Percentiles rank a stretch among this genome's conserved stretches.
phyloP scores from a whole-genome alignment of 2,888 invertebrate genomes.

The Desoria tigrina region DNA sequence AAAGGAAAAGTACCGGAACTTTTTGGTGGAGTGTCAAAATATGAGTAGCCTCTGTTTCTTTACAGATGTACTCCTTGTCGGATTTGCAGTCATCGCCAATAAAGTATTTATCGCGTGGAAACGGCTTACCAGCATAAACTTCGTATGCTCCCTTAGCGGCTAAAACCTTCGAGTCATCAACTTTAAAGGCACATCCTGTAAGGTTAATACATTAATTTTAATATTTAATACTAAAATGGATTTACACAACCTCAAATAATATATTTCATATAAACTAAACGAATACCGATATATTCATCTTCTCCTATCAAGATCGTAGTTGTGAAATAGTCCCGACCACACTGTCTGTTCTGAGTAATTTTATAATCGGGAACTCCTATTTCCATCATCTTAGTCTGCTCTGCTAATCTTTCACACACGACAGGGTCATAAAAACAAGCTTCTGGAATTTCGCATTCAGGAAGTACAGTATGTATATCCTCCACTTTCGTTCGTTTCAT shows the following conservation, averaged over 20 bases:
- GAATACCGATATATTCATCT: conserved; percentile 14
- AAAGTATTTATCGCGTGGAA: conserved; percentile 11
- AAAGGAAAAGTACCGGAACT: no score
- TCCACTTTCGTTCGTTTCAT: no score
- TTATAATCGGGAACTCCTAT: neutral
- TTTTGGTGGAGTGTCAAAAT: neutral
- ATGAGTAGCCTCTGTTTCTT: conserved; percentile 9
- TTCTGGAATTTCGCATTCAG: conserved; percentile 8
- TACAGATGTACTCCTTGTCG: neutral
- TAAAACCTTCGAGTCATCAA: conserved; percentile 7
- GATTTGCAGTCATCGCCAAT: conserved; percentile 3
- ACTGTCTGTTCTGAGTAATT: neutral
- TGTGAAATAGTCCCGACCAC: conserved; percentile 4
- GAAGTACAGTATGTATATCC: no score
- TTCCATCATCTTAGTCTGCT: conserved; percentile 1
- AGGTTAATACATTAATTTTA: no score
- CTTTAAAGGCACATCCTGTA: neutral
- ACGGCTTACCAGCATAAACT: conserved; percentile 9
- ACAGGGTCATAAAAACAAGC: conserved; percentile 8
- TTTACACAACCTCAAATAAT: neutral
- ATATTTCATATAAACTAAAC: neutral
- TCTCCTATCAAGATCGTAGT: conserved; percentile 12
- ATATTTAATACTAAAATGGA: neutral
- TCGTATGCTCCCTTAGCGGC: conserved; percentile 27
- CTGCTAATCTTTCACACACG: neutral